These are phyloP conservation scores for Sardina pilchardus DNA, from an alignment of 2,113 vertebrate species.

Conservation along the genomic window DNA sequence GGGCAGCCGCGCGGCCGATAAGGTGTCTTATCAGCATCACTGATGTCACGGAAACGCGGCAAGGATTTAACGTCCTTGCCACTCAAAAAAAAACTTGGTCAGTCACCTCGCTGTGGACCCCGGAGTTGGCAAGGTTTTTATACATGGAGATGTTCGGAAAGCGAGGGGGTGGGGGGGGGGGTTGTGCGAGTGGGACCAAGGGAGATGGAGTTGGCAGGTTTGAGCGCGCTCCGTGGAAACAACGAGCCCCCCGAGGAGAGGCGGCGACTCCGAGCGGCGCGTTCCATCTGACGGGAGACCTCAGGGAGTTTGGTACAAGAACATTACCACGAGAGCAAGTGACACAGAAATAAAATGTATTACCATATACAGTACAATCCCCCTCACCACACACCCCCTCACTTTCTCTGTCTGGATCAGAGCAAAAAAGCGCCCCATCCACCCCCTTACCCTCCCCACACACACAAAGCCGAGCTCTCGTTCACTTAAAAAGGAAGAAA, in stretches of 20 bases:
- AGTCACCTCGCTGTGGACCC: not conserved
- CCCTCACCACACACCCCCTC: not conserved
- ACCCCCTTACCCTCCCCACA: too few relatives aligned
- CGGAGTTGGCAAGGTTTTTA: not conserved
- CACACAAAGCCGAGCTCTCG: not conserved
- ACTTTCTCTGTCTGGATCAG: not conserved
- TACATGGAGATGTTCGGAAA: not conserved
- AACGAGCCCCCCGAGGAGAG: not conserved
- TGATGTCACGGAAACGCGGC: conserved; percentile 54
- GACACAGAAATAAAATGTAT: not conserved
- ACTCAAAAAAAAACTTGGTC: conserved; percentile 48
- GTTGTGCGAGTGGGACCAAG: too few relatives aligned
- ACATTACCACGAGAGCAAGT: conserved; percentile 9
- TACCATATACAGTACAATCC: not conserved
- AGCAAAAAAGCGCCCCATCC: not conserved
- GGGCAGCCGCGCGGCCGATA: conserved; percentile 50
- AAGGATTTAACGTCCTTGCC: conserved; percentile 59
- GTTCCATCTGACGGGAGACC: not conserved
- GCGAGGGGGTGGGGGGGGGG: too few relatives aligned
- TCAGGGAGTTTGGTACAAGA: conserved; percentile 9
- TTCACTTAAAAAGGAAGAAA: conserved; percentile 3
- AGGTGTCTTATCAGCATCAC: conserved; percentile 60
- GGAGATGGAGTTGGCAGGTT: not conserved
- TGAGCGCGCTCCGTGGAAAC: not conserved
- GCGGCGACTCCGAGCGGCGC: not conserved